These are phyloP conservation scores for Pogoniulus pusillus DNA, from an alignment of 2,797 vertebrate genomes.

Conservation along the genomic window DNA sequence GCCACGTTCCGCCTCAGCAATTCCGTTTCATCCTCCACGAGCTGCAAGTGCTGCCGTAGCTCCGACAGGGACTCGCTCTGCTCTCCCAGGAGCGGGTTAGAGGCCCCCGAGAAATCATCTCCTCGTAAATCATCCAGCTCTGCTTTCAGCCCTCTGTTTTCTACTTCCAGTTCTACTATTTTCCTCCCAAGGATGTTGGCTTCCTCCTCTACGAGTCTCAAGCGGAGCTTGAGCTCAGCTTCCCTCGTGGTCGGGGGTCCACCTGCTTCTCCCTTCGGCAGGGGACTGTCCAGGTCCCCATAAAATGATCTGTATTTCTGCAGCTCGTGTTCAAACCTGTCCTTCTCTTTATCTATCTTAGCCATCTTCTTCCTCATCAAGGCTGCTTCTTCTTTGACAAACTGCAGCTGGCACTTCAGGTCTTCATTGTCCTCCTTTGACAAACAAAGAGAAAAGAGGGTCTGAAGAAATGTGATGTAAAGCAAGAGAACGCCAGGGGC, in stretches of 20 bases:
- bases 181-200: conserved; percentile 98
- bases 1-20: conserved; percentile 93
- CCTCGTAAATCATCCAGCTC: conserved; percentile 96
- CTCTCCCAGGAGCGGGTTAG: conserved; percentile 87
- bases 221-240: conserved; percentile 93
- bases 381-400: conserved; percentile 95
- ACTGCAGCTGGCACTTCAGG: conserved; percentile 95
- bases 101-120: conserved; percentile 85
- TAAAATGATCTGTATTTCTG: conserved; percentile 98
- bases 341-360: conserved; percentile 98
- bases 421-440: conserved; percentile 94
- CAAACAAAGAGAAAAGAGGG: neutral
- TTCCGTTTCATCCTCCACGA: conserved; percentile 97
- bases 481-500: neutral
- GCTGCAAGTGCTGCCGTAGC: conserved; percentile 93
- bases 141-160: conserved; percentile 96
- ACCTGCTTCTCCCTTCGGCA: conserved; percentile 96
- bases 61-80: conserved; percentile 93
- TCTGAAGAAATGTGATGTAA: neutral
- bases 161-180: conserved; percentile 97
- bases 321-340: conserved; percentile 93
- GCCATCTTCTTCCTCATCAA: conserved; percentile 99
- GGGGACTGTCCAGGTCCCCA: conserved; percentile 95
- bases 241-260: conserved; percentile 96
- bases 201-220: conserved; percentile 96